Evolutionary conservation across 2,888 invertebrate genomes (phyloP), one percentile per base, ranked within the genome.

Genomic region (Nemotelus pantherinus): DNA sequence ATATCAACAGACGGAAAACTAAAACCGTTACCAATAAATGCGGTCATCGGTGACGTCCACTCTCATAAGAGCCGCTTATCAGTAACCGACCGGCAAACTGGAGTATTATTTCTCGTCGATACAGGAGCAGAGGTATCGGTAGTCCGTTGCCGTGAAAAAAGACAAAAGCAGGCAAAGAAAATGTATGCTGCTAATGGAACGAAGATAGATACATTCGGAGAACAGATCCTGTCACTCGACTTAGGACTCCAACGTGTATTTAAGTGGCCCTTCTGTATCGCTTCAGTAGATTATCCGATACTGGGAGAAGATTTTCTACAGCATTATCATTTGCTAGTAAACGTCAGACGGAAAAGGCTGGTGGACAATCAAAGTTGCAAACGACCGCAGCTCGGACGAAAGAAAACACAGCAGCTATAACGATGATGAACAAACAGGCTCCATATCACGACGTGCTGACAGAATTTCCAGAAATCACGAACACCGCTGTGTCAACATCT

Each of bases 101-200:
- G 5, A 1, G 2, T 50, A 25, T 0, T 39, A 39, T 68, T 68
- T 50, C 50, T 2, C 9, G 48, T 68, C 48, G 68, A 68, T 25
- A 68, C 50, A n/a, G 48, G 5, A n/a, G 68, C 68, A 10, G 68
- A 68, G 3, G 41, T 68, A 39, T 68, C 68, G 41, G 48, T 68
- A 39, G 50, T 68, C 43, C 50, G 50, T 48, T 39, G 25, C 7
- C n/a, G 2, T n/a, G 43, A 41, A 2, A 50, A 68, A 7, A 25
- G 43, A n/a, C 39, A 7, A 9, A 39, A n/a, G n/a, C 7, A 25
- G 25, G 25, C n/a, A 48, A 3, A 7, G 6, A 68, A 68, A 48
- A 25, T 68, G 9, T 48, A 2, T 41, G 50, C 68, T 39, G 50
- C 68, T 10, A 68, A 68, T 39, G 68, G 68, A 48, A 41, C 68